Evolutionary conservation across 1,140 invertebrate species (phyloP).

Genomic region (Mizuhopecten yessoensis): DNA sequence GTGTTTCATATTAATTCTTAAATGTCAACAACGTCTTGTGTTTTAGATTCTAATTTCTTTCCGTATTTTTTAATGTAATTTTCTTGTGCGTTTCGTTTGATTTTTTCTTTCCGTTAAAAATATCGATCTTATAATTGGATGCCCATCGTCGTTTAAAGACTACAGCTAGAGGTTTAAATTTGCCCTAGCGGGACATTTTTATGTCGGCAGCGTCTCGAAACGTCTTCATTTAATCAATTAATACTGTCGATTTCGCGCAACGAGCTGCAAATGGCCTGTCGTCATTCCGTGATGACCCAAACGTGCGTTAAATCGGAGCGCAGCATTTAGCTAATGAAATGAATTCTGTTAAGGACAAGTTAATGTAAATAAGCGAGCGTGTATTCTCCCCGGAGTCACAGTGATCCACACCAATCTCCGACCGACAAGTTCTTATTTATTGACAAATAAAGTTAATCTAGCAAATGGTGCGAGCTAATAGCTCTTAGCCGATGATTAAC

Average conservation of each 20-base stretch:
- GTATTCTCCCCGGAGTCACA: constrained; percentile 23
- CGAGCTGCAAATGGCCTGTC: constrained; percentile 36
- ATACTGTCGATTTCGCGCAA: constrained; percentile 37
- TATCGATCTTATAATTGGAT: constrained; percentile 22
- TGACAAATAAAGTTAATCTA: constrained; percentile 40
- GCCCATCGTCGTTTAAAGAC: constrained; percentile 15
- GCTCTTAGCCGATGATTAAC: constrained; percentile 32
- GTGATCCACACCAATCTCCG: not conserved
- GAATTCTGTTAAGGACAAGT: constrained; percentile 9
- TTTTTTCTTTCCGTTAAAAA: not conserved
- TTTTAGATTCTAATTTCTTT: constrained; percentile 29
- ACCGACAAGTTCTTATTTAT: constrained; percentile 28
- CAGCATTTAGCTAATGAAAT: constrained; percentile 34
- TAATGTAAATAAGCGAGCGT: constrained; percentile 27
- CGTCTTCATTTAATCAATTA: constrained; percentile 30
- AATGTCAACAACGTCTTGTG: constrained; percentile 17
- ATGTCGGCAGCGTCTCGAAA: constrained; percentile 31
- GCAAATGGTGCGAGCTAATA: constrained; percentile 37
- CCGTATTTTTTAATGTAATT: constrained; percentile 6
- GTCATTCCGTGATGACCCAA: constrained; percentile 22
- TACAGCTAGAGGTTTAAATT: constrained; percentile 6
- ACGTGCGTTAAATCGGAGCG: constrained; percentile 28
- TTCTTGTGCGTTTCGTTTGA: not conserved
- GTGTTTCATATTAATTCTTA: not conserved
- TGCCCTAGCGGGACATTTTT: not conserved